Evolutionary conservation across 2,113 vertebrate species (phyloP), one percentile per base, ranked within the genome.

Genomic region (Nicator chloris): DNA sequence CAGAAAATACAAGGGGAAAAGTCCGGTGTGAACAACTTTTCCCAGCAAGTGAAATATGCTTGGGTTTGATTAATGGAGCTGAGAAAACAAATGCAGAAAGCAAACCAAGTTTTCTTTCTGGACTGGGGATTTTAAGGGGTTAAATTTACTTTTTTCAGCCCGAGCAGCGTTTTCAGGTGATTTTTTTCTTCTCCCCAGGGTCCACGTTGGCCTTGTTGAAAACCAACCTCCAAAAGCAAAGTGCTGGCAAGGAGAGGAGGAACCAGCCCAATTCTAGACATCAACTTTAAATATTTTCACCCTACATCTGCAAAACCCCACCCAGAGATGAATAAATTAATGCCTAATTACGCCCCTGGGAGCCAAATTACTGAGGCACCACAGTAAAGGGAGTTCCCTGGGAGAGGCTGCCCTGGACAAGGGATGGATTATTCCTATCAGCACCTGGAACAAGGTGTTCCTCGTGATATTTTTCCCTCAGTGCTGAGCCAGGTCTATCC

Each of bases 351-450:
- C 17, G 51, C 8, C 27, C 50, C 51, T 20, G 30, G 39, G 44
- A 92, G 51, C 6, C 35, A 71, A 77, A 90, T 63, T 44, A 37
- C 51, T 26, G 39, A 80, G 9, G 33, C 80, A 31, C 28, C 47
- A 56, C 39, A 23, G 50, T 75, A 70, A 73, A 94, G 72, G 92
- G 86, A 93, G 85, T 90, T 95, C 86, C 92, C 69, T 88, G 79
- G 68, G 40, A 90, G 40, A 84, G 37, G 40, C 42, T 70, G 57
- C 39, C 63, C 19, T 35, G 68, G 72, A 96, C 90, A 86, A 79
- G 56, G 42, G 60, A 49, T 42, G 59, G 19, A 81, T 95, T 71
- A 53, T 53, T 93, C 42, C 68, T 33, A 19, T 54, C 71, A 56
- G 23, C 1, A 7, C 37, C 82, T 72, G 51, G 54, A 90, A 90